Base-by-base conservation (phyloP, 2,888 invertebrate genomes). In the Crossocerus cetratus region DNA sequence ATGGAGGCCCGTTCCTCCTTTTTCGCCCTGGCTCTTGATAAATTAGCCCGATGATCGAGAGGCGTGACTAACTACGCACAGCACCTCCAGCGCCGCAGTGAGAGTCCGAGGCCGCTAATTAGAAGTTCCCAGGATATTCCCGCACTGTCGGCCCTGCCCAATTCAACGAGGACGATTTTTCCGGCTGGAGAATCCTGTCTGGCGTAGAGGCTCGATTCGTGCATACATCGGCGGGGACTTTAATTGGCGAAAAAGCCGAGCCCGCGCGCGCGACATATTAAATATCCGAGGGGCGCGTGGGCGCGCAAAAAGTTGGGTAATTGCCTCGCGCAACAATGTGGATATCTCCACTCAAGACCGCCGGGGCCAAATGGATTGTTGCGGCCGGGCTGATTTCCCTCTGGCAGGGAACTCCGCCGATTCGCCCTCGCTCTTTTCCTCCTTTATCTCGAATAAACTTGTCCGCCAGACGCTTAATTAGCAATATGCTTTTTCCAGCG, bases 11-110 rank as follows among this genome's bases (percentile, higher is more conserved):
- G 42, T 58, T 23, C 68, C 55, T 20, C 67, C 57, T 45, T 53
- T 32, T 49, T 49, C 62, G 54, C 22, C 56, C 44, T 56, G 44
- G 23, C 61, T 65, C 71, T 75, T 83, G 85, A 86, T 87, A 83
- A 83, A 86, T 85, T 82, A 75, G 74, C 72, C 57, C 82, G 81
- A 83, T 84, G 86, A 86, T 83, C 82, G 86, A 86, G 81, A 86
- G 83, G 83, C 86, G 86, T 84, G 82, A 84, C 85, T 83, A 85
- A 86, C 86, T 82, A 80, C 72, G 74, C 76, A 67, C 70, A 66
- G 72, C 73, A 77, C 82, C 81, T 81, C 78, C 77, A 74, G 79
- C 75, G 76, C 74, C 68, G 32, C 8, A 32, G 32, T 32, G 76
- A 65, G 74, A 69, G 42, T 68, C 71, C 74, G 63, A 32, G 32